Base-by-base conservation (phyloP, 2,888 invertebrate species). In the Mamestra brassicae region DNA sequence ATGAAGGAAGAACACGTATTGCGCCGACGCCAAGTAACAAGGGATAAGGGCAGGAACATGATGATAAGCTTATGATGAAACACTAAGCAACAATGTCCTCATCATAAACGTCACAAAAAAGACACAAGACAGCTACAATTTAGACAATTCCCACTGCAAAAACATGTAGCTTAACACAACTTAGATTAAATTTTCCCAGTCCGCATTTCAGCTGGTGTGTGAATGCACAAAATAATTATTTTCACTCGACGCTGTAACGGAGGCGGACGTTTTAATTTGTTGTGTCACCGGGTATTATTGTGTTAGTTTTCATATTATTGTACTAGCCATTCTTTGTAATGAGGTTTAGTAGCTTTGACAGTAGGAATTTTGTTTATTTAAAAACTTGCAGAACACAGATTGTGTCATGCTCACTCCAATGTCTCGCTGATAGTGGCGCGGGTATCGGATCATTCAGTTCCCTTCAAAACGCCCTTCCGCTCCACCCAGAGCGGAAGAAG, bases 161-260 rank as follows among this genome's bases (percentile, higher is more conserved):
- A 78, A 60, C 57, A 63, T 42, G 17, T 2, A 63, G 52, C 66
- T 80, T 66, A 36, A 47, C 66, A 57, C 42, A 36, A 34, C 66
- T 67, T 58, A 81, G 67, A 78, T 78, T 75, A 81, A 75, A 81
- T 78, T 75, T n/a, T 6, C 73, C n/a, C 67, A 38, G 77, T 36
- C 34, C 60, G 47, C 54, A 55, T 36, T 36, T 17, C 55, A 57
- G 13, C 45, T 26, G 17, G 66, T 47, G 45, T 80, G 75, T 55
- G 63, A 55, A 58, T 81, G 63, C 67, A 78, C 81, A 54, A 58
- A 54, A 81, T 75, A 58, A 81, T 78, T 78, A 81, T 67, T 67
- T 75, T 63, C 76, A 15, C 63, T 67, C 15, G 47, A 38, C 66
- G 26, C 45, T 17, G 50, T 47, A 55, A 66, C 38, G 5, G 26